Evolutionary conservation across 2,113 vertebrate genomes (phyloP).

Genomic region (Propithecus coquereli): DNA sequence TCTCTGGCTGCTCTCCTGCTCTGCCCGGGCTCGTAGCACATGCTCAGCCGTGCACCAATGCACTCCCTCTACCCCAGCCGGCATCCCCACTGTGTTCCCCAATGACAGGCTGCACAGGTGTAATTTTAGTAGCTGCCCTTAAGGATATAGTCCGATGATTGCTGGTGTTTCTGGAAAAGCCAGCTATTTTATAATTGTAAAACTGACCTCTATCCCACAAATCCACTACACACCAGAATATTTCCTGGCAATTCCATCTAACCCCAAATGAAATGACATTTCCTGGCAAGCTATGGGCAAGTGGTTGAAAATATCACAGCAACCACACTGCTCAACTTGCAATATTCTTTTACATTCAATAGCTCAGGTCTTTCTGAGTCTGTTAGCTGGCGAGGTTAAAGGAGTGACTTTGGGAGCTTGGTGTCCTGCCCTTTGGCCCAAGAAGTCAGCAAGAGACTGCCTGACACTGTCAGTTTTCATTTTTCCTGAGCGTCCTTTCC

Average conservation of each 20-base stretch:
- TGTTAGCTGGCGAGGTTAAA: not conserved
- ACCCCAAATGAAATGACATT: conserved; percentile 37
- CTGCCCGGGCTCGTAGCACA: not conserved
- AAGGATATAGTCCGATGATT: not conserved
- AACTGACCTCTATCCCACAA: not conserved
- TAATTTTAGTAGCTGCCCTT: not conserved
- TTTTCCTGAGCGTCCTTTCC: not conserved
- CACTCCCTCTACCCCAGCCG: not conserved
- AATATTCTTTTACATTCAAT: not conserved
- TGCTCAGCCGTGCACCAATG: not conserved
- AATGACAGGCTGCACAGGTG: not conserved
- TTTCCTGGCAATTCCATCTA: conserved; percentile 28
- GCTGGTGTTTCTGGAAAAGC: not conserved
- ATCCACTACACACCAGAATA: not conserved
- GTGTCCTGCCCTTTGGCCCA: not conserved
- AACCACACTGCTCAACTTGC: not conserved
- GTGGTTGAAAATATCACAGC: not conserved
- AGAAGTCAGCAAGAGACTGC: not conserved
- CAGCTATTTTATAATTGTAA: not conserved
- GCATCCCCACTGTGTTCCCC: not conserved
- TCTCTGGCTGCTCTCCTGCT: not conserved
- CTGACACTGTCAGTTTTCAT: not conserved
- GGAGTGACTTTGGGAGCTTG: accelerated
- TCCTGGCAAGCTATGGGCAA: not conserved
- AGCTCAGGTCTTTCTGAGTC: not conserved